A percentile compares a stretch with the other conserved stretches of the same genome.
phyloP scores from a whole-genome alignment of 2,113 vertebrate species.

The Thalassarche chlororhynchos region DNA sequence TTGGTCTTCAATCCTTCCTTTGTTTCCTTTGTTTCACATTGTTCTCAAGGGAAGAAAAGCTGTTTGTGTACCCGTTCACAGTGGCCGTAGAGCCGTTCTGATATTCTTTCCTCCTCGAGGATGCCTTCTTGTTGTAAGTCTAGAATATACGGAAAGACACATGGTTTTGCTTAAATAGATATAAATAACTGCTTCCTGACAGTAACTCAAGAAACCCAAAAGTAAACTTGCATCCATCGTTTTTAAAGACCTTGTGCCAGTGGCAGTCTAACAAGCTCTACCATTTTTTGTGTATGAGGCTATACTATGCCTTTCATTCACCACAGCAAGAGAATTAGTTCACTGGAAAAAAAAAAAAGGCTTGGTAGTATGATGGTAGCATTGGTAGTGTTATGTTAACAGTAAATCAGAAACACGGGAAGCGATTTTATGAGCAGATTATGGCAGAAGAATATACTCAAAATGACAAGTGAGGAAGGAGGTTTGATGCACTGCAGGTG shows the following conservation, averaged over 20 bases:
- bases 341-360: not conserved
- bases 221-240: not conserved
- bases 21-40: slow-evolving; percentile 82
- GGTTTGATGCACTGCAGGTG: not conserved
- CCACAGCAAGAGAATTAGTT: not conserved
- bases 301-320: not conserved
- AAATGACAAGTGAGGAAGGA: not conserved
- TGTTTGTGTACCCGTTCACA: slow-evolving; percentile 85
- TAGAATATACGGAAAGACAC: slow-evolving; percentile 61
- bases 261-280: not conserved
- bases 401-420: not conserved
- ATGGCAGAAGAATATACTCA: not conserved
- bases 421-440: not conserved
- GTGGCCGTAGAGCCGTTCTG: slow-evolving; percentile 81
- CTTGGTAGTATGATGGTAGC: not conserved
- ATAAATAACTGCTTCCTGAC: slow-evolving; percentile 1
- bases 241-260: not conserved
- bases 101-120: slow-evolving; percentile 83
- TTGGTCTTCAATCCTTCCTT: slow-evolving; percentile 84
- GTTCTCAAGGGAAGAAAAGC: slow-evolving; percentile 76
- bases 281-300: not conserved
- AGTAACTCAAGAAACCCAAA: not conserved
- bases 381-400: not conserved
- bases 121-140: slow-evolving; percentile 91
- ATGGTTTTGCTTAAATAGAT: slow-evolving; percentile 12